Evolutionary conservation across 2,113 vertebrate genomes (phyloP).

Genomic region (Balaenoptera acutorostrata): DNA sequence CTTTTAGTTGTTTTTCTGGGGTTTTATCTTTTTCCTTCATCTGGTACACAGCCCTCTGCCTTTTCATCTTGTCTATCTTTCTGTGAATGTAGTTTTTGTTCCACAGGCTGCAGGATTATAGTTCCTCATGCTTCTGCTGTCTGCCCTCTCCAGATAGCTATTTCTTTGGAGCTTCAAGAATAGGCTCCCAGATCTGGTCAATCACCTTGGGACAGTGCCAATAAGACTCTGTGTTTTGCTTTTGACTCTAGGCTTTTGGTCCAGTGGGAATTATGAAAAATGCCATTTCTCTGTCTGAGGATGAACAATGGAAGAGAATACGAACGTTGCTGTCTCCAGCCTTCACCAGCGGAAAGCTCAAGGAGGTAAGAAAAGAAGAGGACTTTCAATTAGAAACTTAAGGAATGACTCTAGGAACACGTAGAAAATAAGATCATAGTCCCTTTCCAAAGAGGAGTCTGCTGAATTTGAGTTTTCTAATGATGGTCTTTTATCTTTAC

Average conservation of each 20-base stretch:
- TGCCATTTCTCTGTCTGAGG: slow-evolving; percentile 69
- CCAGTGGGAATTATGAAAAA: slow-evolving; percentile 69
- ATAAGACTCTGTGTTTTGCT: background rate
- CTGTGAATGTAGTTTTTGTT: no score
- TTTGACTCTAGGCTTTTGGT: slow-evolving; percentile 16
- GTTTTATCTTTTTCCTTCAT: no score
- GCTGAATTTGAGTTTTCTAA: background rate
- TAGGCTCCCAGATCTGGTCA: no score
- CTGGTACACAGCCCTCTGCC: no score
- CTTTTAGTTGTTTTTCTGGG: no score
- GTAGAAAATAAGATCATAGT: background rate
- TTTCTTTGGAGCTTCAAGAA: no score
- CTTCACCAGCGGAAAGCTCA: slow-evolving; percentile 89
- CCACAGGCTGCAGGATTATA: no score
- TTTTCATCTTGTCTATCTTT: no score
- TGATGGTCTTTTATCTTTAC: background rate
- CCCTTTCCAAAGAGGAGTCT: background rate
- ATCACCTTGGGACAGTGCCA: no score
- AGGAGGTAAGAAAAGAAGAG: slow-evolving; percentile 80
- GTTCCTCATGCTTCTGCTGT: no score
- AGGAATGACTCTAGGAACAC: background rate
- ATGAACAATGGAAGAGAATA: slow-evolving; percentile 87
- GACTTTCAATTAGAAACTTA: background rate
- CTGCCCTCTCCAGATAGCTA: no score
- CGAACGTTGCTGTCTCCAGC: slow-evolving; percentile 85